Conservation (phyloP, 30 jellyfish, hydroid and myxozoan genomes). For the Hydractinia symbiolongicarpus region DNA sequence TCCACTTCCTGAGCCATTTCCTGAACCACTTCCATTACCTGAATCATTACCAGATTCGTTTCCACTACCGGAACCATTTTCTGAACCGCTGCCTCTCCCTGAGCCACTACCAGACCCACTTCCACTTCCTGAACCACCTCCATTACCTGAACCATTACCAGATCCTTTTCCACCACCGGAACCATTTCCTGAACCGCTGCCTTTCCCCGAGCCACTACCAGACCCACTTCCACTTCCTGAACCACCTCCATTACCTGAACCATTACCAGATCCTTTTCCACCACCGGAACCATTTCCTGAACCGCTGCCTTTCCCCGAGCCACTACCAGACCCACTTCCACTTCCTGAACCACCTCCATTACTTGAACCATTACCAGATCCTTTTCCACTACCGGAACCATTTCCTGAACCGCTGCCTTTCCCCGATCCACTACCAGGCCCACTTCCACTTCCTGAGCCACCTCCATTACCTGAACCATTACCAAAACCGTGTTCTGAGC, state of each 20-base stretch:
- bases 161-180: conserved; percentile 4
- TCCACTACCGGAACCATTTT: neutral
- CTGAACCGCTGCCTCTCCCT: conserved; percentile 3
- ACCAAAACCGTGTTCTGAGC: neutral
- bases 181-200: conserved; percentile 6
- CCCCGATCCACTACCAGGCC: neutral
- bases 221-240: neutral
- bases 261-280: conserved; percentile 2
- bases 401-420: neutral
- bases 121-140: conserved; percentile 2
- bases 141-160: conserved; percentile 10
- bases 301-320: neutral
- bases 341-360: neutral
- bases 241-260: conserved; percentile 7
- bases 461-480: neutral
- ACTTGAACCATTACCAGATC: neutral
- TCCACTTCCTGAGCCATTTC: conserved; percentile 22
- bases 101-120: neutral
- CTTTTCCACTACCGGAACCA: neutral
- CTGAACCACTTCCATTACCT: conserved; percentile 5
- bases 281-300: neutral
- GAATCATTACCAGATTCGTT: neutral
- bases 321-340: conserved; percentile 9
- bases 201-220: conserved; percentile 8
- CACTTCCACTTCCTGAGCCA: conserved; percentile 7